Conservation (phyloP, 2,797 vertebrate species). For the Urocyon cinereoargenteus region DNA sequence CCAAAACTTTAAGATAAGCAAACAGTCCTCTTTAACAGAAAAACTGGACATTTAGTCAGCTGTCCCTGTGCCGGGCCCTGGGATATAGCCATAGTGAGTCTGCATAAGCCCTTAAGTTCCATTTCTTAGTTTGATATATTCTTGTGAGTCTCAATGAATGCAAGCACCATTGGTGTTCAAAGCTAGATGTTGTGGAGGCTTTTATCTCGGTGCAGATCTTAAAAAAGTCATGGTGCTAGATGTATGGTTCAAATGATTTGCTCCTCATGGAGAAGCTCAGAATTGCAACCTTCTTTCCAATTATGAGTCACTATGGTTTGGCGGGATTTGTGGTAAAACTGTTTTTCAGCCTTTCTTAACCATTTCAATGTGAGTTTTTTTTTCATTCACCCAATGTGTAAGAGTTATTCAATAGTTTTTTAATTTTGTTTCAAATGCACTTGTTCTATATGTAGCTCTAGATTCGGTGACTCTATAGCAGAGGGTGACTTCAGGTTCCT, state of each 20-base stretch:
- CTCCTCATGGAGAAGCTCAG: neutral
- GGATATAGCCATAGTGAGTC: neutral
- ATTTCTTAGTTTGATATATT: neutral
- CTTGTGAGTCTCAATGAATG: neutral
- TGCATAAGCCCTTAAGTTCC: neutral
- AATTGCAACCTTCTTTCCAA: neutral
- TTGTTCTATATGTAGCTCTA: neutral
- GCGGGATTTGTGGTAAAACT: neutral
- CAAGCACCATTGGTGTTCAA: neutral
- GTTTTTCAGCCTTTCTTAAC: neutral
- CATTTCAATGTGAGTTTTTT: neutral
- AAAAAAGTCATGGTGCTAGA: neutral
- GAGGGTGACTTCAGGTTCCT: neutral
- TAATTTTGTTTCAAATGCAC: neutral
- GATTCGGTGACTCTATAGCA: neutral
- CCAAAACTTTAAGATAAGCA: neutral
- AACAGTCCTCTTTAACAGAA: neutral
- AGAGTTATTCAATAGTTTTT: neutral
- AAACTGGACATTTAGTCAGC: neutral
- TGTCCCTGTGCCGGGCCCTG: neutral
- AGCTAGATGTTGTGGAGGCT: neutral
- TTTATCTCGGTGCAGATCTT: neutral
- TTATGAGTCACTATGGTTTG: neutral
- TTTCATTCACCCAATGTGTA: neutral
- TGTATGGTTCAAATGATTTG: neutral